Evolutionary conservation across 2,888 invertebrate species (phyloP).

Genomic region (Pachliopta kotzebuea): DNA sequence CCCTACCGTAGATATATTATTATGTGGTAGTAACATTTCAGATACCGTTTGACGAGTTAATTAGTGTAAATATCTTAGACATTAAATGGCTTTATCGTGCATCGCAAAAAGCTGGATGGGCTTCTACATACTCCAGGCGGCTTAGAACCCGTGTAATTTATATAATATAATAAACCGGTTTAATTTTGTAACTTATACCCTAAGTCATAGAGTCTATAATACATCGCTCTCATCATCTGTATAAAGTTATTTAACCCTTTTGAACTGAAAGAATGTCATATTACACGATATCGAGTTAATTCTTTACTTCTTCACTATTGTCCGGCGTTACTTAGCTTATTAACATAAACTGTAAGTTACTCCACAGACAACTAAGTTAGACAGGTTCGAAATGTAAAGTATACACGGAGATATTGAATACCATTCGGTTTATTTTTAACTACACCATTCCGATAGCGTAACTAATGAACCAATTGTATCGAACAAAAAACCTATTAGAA

Average conservation of each 20-base stretch:
- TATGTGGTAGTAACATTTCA: too few relatives aligned
- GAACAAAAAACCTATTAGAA: constrained; percentile 29
- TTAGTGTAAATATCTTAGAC: constrained; percentile 25
- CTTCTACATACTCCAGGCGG: constrained; percentile 56
- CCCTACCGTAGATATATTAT: too few relatives aligned
- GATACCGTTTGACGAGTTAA: background rate
- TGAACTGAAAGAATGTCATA: constrained; percentile 37
- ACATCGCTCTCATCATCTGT: background rate
- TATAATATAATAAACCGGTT: constrained; percentile 36
- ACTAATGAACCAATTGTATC: constrained; percentile 30
- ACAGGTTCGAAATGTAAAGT: constrained; percentile 10
- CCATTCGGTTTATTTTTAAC: constrained; percentile 23
- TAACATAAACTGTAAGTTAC: constrained; percentile 11
- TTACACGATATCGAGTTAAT: constrained; percentile 39
- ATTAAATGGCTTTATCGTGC: constrained; percentile 28
- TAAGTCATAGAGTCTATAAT: constrained; percentile 29
- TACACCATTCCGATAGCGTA: constrained; percentile 26
- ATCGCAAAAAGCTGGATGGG: constrained; percentile 53
- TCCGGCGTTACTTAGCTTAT: constrained; percentile 24
- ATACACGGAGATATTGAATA: constrained; percentile 17
- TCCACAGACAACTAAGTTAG: constrained; percentile 12
- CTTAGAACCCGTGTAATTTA: constrained; percentile 54
- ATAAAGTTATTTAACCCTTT: constrained; percentile 31
- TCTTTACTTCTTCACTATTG: constrained; percentile 35
- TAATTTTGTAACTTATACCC: background rate